Base-by-base conservation (phyloP, 2,888 invertebrate genomes). In the Tubiluchus corallicola region DNA sequence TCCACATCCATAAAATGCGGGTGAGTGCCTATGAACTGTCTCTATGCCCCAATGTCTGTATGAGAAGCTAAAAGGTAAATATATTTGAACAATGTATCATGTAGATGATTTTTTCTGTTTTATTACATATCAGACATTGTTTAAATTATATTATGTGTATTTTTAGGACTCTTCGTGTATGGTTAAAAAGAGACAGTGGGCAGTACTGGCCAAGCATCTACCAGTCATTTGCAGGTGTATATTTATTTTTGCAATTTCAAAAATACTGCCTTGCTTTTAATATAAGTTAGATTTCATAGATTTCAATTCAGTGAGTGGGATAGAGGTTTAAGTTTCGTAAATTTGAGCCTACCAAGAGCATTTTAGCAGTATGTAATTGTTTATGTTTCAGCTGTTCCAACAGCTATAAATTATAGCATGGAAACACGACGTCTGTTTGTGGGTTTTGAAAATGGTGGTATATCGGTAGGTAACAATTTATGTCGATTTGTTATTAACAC, bases 121-220 rank as follows among this genome's bases (percentile, higher is more conserved):
- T n/a, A n/a, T n/a, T n/a, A n/a, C n/a, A n/a, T n/a, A n/a, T n/a
- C n/a, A n/a, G n/a, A n/a, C n/a, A n/a, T n/a, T n/a, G n/a, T n/a
- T n/a, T n/a, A n/a, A n/a, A n/a, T n/a, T n/a, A n/a, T n/a, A n/a
- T n/a, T n/a, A n/a, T n/a, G n/a, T n/a, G n/a, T n/a, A n/a, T n/a
- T 63, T 67, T 2, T 59, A 94, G 94, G 67, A 90, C 90, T 49
- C 79, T 98, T 29, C 73, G 94, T 63, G 84, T 98, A 52, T 96
- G 94, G 88, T 66, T 96, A 55, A 92, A 90, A 64, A 73, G 96
- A 50, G 96, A 96, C 64, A 88, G 88, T 1, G 96, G 94, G 2
- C 92, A 94, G 60, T 98, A 90, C 64, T 98, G 96, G 96, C 96
- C 96, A 0, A 90, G 88, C 58, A 87, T 98, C 57, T 94, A 94